Evolutionary conservation across 2,888 invertebrate species (phyloP).

Genomic region (Catocala sponsa): DNA sequence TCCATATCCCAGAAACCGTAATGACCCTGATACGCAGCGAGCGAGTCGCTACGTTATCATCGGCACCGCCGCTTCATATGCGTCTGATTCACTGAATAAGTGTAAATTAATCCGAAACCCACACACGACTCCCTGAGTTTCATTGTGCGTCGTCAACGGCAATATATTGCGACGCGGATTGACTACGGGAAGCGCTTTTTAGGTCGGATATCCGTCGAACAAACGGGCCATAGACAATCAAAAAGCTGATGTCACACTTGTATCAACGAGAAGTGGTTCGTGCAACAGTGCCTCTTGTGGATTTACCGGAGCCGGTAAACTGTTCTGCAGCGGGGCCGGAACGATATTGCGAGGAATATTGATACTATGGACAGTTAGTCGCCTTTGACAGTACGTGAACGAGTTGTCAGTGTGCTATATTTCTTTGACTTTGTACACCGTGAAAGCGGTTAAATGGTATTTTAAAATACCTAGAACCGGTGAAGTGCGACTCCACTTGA

Average conservation of each 20-base stretch:
- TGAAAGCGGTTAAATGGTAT: too few species aligned
- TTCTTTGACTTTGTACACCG: constrained; percentile 13
- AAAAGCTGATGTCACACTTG: constrained; percentile 60
- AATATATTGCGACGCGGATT: constrained; percentile 43
- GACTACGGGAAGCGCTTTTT: constrained; percentile 39
- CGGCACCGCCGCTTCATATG: constrained; percentile 12
- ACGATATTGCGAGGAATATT: constrained; percentile 39
- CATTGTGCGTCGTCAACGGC: constrained; percentile 56
- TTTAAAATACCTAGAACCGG: too few species aligned
- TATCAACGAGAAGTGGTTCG: constrained; percentile 40
- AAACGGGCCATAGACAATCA: constrained; percentile 62
- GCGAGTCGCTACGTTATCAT: not conserved
- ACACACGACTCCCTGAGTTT: constrained; percentile 40
- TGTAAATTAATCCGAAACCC: constrained; percentile 30
- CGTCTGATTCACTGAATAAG: constrained; percentile 10
- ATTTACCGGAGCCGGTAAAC: constrained; percentile 55
- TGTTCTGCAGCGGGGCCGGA: constrained; percentile 25
- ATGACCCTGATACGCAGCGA: not conserved
- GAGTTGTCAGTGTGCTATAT: constrained; percentile 5
- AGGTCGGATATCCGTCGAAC: constrained; percentile 56
- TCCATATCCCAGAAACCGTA: too few species aligned
- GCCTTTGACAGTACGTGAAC: constrained; percentile 25
- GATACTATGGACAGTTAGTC: constrained; percentile 30
- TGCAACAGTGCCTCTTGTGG: constrained; percentile 40
- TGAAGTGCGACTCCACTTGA: too few species aligned